A percentile compares a stretch with the other conserved stretches of the same genome.
phyloP scores from a whole-genome alignment of 2,113 vertebrate genomes.

The Bufo bufo region DNA sequence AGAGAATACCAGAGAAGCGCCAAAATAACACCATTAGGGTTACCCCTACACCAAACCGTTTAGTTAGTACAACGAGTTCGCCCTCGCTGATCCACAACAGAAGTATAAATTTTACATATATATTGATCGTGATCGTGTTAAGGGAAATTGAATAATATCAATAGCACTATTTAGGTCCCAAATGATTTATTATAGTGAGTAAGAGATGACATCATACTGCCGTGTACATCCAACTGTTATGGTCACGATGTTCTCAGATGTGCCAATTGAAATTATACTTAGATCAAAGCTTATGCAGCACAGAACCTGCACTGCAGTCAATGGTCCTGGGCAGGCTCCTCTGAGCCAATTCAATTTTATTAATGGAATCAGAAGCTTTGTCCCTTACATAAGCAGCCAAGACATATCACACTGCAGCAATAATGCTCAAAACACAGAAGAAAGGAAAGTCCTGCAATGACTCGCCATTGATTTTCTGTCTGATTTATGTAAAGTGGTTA shows the following conservation, averaged over 20 bases:
- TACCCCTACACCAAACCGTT: too few species aligned
- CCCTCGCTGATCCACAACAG: not conserved
- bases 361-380: constrained; percentile 66
- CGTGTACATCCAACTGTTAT: not conserved
- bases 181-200: not conserved
- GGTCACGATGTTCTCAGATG: constrained; percentile 18
- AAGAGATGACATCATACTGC: constrained; percentile 22
- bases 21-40: too few species aligned
- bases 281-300: constrained; percentile 38
- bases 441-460: constrained; percentile 60
- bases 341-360: constrained; percentile 67
- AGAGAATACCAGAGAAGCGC: too few species aligned
- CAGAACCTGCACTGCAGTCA: constrained; percentile 56
- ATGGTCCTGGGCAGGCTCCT: not conserved
- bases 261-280: constrained; percentile 10
- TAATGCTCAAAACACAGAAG: constrained; percentile 51
- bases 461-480: constrained; percentile 66
- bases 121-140: not conserved
- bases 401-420: constrained; percentile 64
- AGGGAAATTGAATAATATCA: not conserved
- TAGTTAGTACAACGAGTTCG: too few species aligned
- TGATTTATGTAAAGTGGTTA: constrained; percentile 43
- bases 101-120: not conserved
- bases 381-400: constrained; percentile 60
- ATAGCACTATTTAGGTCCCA: constrained; percentile 1